Percentiles rank a stretch among this genome's conserved stretches.
Evolutionary conservation across 2,888 invertebrate species (phyloP).

Genomic region (Atrina japonica): DNA sequence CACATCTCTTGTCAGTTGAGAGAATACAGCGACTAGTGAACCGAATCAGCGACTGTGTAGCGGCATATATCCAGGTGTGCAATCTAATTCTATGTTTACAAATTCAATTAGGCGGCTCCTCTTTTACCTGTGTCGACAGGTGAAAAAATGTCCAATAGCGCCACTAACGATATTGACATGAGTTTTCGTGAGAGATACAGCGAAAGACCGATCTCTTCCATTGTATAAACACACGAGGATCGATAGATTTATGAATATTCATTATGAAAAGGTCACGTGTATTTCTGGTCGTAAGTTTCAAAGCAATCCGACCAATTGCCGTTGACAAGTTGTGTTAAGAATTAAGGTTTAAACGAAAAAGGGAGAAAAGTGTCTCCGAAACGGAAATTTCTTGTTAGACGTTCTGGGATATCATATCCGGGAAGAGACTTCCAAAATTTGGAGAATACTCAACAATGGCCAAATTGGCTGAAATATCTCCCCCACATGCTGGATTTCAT

Average conservation of each 20-base stretch:
- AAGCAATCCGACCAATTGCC: conserved; percentile 44
- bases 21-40: too few relatives aligned
- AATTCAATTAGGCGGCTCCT: conserved; percentile 11
- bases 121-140: conserved; percentile 27
- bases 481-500: conserved; percentile 34
- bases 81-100: too few relatives aligned
- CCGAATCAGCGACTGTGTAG: too few relatives aligned
- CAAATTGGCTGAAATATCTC: conserved; percentile 38
- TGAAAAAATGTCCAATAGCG: conserved; percentile 25
- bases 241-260: conserved; percentile 46
- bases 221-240: conserved; percentile 27
- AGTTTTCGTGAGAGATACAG: conserved; percentile 18
- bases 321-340: conserved; percentile 44
- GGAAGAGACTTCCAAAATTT: too few relatives aligned
- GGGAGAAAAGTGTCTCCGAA: conserved; percentile 17
- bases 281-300: conserved; percentile 35
- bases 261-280: conserved; percentile 38
- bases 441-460: conserved; percentile 15
- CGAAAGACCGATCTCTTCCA: conserved; percentile 20
- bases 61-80: too few relatives aligned
- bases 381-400: too few relatives aligned
- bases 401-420: too few relatives aligned
- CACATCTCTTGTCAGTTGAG: too few relatives aligned
- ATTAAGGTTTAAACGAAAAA: conserved; percentile 46
- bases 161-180: conserved; percentile 10